Percentiles rank a stretch among this genome's conserved stretches.
These are phyloP conservation scores for Drosophila lacertosa DNA, from an alignment of 1,140 invertebrate genomes.

Conservation along the genomic window DNA sequence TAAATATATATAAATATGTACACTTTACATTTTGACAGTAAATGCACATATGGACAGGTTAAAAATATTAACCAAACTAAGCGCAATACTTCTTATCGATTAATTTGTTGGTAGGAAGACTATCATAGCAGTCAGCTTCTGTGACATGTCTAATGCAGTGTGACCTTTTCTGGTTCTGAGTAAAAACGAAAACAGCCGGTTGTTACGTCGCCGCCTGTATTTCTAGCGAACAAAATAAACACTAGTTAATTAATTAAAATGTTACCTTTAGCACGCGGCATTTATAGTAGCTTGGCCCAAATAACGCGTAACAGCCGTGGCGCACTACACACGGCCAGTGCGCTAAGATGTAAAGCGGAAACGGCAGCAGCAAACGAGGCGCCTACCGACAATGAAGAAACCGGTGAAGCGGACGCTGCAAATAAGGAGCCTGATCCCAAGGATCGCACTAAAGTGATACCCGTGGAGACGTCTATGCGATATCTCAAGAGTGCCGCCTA, in stretches of 20 bases:
- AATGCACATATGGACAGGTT: slow-evolving; percentile 6
- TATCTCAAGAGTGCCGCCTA: slow-evolving; percentile 95
- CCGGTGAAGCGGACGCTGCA: neutral
- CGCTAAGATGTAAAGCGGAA: slow-evolving; percentile 38
- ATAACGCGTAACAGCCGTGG: slow-evolving; percentile 41
- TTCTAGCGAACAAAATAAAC: slow-evolving; percentile 10
- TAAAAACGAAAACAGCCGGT: slow-evolving; percentile 17
- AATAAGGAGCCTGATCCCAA: slow-evolving; percentile 46
- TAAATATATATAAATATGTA: slow-evolving; percentile 11
- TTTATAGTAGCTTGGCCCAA: slow-evolving; percentile 35
- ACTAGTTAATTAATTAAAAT: slow-evolving; percentile 59
- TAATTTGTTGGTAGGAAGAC: neutral
- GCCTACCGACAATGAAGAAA: neutral
- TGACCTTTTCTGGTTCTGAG: neutral
- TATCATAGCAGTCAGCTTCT: slow-evolving; percentile 23
- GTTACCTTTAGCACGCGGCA: slow-evolving; percentile 54
- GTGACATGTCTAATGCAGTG: neutral
- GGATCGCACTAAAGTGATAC: slow-evolving; percentile 88
- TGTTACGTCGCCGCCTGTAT: slow-evolving; percentile 59
- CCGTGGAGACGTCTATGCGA: slow-evolving; percentile 92
- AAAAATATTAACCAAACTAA: slow-evolving; percentile 14
- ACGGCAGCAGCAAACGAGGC: slow-evolving; percentile 12
- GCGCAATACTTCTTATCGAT: slow-evolving; percentile 7
- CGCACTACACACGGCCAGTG: slow-evolving; percentile 50
- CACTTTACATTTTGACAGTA: slow-evolving; percentile 22